Conservation (phyloP, 1,140 invertebrate genomes). For the Heliconius hermathena region DNA sequence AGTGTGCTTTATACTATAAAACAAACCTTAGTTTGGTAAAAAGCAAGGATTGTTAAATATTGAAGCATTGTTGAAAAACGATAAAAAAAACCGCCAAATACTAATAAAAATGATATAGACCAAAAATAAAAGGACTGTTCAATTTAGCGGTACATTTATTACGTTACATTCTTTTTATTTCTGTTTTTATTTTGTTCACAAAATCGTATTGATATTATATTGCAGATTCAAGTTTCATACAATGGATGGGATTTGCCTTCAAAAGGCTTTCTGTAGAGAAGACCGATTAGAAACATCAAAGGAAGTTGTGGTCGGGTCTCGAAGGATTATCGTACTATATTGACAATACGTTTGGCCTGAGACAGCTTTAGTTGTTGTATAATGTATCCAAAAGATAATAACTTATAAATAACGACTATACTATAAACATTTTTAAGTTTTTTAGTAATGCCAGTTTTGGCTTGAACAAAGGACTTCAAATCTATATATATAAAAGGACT, state of each 20-base stretch:
- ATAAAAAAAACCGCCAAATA: no score
- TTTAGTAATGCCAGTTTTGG: no score
- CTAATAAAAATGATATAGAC: neutral
- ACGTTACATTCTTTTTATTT: neutral
- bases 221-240: neutral
- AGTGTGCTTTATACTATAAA: no score
- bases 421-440: no score
- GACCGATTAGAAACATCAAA: conserved; percentile 19
- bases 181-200: neutral
- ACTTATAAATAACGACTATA: no score
- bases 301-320: neutral
- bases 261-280: conserved; percentile 15
- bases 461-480: no score
- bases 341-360: neutral
- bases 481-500: no score
- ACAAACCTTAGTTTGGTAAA: no score
- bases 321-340: neutral
- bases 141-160: neutral
- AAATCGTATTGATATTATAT: neutral
- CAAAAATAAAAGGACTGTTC: neutral
- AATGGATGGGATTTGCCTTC: neutral
- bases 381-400: neutral
- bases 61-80: no score
- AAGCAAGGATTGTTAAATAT: no score
- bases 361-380: neutral